Evolutionary conservation across 2,888 invertebrate species (phyloP).

Genomic region (Podabrus alpinus): DNA sequence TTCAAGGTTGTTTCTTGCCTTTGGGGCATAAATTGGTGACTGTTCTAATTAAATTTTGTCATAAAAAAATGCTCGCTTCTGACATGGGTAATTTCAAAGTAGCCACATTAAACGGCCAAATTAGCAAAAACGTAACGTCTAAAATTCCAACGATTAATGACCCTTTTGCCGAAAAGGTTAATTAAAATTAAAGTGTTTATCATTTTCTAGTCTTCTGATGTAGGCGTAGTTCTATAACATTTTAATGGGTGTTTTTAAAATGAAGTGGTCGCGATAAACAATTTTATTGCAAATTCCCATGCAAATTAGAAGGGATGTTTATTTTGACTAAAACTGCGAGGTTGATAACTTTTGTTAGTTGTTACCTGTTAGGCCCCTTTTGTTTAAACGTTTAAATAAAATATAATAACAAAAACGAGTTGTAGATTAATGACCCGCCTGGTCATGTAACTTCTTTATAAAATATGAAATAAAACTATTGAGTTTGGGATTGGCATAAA

Average conservation of each 20-base stretch:
- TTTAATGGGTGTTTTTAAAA: not conserved
- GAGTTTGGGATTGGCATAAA: slow-evolving; percentile 32
- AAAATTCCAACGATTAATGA: not conserved
- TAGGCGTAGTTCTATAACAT: not conserved
- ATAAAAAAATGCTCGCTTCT: not conserved
- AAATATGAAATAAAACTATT: slow-evolving; percentile 15
- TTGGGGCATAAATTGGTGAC: not conserved
- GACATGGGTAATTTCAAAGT: not conserved
- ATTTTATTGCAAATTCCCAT: not conserved
- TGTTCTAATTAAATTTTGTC: not conserved
- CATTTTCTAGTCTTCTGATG: not conserved
- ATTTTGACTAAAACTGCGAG: not conserved
- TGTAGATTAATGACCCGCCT: not conserved
- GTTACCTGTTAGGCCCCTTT: not conserved
- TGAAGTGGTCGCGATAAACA: not conserved
- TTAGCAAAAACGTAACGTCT: not conserved
- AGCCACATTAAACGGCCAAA: not conserved
- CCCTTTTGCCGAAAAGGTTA: not conserved
- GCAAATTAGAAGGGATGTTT: not conserved
- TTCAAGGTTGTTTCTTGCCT: not conserved
- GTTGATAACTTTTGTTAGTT: not conserved
- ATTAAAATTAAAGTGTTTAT: not conserved
- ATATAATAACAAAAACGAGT: not conserved
- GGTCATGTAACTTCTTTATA: not conserved
- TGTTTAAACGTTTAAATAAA: not conserved